Conservation (phyloP, 2,797 vertebrate species). For the Argya squamiceps region DNA sequence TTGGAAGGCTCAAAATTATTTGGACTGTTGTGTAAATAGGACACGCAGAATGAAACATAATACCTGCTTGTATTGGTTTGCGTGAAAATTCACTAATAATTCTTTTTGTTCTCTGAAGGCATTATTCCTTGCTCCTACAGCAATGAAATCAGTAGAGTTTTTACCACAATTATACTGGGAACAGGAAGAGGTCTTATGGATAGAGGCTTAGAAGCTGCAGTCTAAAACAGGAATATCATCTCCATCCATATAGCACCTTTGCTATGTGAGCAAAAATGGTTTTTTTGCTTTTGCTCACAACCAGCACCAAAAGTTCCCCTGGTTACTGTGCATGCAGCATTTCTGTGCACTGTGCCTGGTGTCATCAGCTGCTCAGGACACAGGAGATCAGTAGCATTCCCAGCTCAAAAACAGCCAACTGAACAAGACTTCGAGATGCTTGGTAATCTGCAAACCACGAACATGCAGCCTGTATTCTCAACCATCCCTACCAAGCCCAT, state of each 20-base stretch:
- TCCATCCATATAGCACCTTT: background rate
- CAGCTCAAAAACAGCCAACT: background rate
- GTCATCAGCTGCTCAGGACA: background rate
- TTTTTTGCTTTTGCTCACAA: background rate
- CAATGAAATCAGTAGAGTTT: background rate
- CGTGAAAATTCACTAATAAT: background rate
- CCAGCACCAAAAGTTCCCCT: background rate
- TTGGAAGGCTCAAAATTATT: background rate
- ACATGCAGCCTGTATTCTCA: background rate
- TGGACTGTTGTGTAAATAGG: background rate
- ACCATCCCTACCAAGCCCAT: background rate
- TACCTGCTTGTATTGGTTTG: background rate
- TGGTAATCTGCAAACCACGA: background rate
- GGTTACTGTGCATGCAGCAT: background rate
- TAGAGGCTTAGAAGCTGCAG: background rate
- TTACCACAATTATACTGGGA: background rate
- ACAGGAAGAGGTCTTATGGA: background rate
- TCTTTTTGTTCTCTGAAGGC: background rate
- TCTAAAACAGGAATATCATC: background rate
- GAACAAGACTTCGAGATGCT: background rate
- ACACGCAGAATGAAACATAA: background rate
- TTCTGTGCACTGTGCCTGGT: background rate
- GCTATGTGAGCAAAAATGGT: background rate
- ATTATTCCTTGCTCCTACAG: background rate
- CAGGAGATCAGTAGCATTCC: background rate